Conservation (phyloP, 2,113 vertebrate species). For the Bungarus multicinctus region DNA sequence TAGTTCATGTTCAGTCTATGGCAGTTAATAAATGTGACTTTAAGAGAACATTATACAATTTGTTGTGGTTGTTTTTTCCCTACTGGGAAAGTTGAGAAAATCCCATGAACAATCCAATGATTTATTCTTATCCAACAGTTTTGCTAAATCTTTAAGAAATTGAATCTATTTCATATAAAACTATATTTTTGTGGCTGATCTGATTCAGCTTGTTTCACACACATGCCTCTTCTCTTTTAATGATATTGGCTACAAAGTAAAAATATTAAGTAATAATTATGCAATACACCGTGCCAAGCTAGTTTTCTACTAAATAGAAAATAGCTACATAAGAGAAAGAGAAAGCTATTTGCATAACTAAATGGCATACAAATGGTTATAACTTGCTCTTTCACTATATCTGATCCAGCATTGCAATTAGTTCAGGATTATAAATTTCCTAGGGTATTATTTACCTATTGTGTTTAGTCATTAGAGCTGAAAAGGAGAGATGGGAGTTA, state of each 20-base stretch:
- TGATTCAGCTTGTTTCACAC: not conserved
- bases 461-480: conserved; percentile 7
- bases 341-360: not conserved
- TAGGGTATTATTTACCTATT: not conserved
- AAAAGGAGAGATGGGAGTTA: not conserved
- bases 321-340: not conserved
- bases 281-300: conserved; percentile 31
- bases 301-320: conserved; percentile 37
- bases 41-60: not conserved
- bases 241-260: conserved; percentile 9
- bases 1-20: not conserved
- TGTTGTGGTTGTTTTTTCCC: not conserved
- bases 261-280: conserved; percentile 29
- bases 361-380: conserved; percentile 22
- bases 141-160: not conserved
- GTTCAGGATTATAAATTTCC: not conserved
- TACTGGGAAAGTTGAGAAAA: not conserved
- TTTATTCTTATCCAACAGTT: conserved; percentile 8
- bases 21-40: conserved; percentile 2
- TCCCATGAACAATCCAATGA: not conserved
- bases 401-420: conserved; percentile 14
- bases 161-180: not conserved
- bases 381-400: not conserved
- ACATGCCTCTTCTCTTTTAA: not conserved
- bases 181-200: not conserved